These are phyloP conservation scores for Anoura caudifer DNA, from an alignment of 2,113 vertebrate species.

Conservation along the genomic window DNA sequence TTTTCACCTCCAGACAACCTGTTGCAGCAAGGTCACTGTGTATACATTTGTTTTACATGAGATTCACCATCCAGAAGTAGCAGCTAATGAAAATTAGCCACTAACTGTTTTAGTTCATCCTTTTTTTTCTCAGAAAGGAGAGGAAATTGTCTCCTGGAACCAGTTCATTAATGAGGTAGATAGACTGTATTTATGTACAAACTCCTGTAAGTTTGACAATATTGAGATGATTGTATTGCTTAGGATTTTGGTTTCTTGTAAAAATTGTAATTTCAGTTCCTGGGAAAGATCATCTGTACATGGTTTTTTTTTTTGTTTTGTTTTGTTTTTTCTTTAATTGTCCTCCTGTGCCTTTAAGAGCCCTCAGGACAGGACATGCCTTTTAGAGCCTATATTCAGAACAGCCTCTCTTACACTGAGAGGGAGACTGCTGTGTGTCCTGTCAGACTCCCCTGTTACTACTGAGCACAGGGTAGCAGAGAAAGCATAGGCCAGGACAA, in stretches of 20 bases:
- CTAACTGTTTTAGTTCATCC: slow-evolving; percentile 92
- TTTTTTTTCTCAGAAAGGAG: slow-evolving; percentile 95
- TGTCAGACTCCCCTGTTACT: too few species aligned
- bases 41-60: slow-evolving; percentile 94
- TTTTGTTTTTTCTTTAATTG: slow-evolving; percentile 86
- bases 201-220: slow-evolving; percentile 98
- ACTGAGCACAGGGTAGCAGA: too few species aligned
- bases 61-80: slow-evolving; percentile 93
- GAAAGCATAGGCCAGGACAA: too few species aligned
- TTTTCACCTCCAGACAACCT: slow-evolving; percentile 92
- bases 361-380: too few species aligned
- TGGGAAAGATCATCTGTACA: slow-evolving; percentile 94
- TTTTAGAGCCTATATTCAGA: too few species aligned
- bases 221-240: slow-evolving; percentile 97
- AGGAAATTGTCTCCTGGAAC: slow-evolving; percentile 94
- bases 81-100: slow-evolving; percentile 91
- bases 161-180: slow-evolving; percentile 99
- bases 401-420: too few species aligned
- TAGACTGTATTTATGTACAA: slow-evolving; percentile 96
- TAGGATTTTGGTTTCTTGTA: slow-evolving; percentile 97
- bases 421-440: too few species aligned
- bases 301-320: slow-evolving; percentile 97
- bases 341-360: too few species aligned
- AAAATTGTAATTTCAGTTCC: slow-evolving; percentile 92
- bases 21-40: slow-evolving; percentile 94